phyloP scores from a whole-genome alignment of 2,888 invertebrate species.

The Pristionchus mayeri region DNA sequence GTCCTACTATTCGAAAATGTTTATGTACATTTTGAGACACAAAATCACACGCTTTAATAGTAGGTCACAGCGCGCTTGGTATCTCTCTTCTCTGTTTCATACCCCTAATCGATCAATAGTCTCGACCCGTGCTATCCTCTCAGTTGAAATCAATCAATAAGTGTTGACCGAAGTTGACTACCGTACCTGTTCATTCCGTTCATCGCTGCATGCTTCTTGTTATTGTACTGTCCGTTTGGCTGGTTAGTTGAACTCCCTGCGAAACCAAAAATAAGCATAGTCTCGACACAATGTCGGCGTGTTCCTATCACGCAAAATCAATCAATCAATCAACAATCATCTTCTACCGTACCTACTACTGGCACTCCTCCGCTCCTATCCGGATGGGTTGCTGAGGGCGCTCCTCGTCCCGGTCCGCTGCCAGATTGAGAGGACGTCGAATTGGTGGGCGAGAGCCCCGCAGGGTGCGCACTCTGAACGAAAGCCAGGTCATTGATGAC shows the following conservation, averaged over 20 bases:
- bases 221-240: constrained; percentile 39
- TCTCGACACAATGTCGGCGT: not conserved
- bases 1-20: not conserved
- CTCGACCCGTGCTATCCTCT: constrained; percentile 5
- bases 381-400: not conserved
- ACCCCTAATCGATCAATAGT: constrained; percentile 33
- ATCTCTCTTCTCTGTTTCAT: not conserved
- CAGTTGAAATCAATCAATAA: not conserved
- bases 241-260: constrained; percentile 31
- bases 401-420: not conserved
- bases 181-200: constrained; percentile 48
- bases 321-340: not conserved
- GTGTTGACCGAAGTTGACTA: not conserved
- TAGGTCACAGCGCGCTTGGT: not conserved
- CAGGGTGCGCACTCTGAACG: constrained; percentile 18
- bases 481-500: not conserved
- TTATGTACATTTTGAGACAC: not conserved
- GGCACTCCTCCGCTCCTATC: not conserved
- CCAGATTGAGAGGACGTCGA: constrained; percentile 12
- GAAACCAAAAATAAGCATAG: not conserved
- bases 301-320: not conserved
- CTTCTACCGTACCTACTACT: not conserved
- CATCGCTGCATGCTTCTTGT: constrained; percentile 47
- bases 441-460: constrained; percentile 3
- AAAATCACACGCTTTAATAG: no score